Evolutionary conservation across 2,113 vertebrate genomes (phyloP), one percentile per base, ranked within the genome.

Genomic region (Tiliqua scincoides): DNA sequence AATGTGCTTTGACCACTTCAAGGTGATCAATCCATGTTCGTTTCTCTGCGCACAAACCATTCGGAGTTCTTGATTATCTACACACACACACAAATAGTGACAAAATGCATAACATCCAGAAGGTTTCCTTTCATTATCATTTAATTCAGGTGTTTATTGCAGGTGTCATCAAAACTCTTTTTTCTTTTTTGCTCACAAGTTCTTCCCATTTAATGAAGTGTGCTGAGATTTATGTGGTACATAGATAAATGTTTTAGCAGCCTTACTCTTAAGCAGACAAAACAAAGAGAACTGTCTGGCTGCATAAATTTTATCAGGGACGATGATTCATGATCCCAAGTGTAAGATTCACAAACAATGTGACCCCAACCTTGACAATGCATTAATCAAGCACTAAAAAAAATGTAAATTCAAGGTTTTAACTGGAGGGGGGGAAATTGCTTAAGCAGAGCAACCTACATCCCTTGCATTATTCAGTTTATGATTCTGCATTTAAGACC

Each of bases 351-450:
- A 85, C 74, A 91, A 92, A 74, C 79, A 87, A 6, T 73, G 73
- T 93, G 87, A 88, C 79, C 91, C 92, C 76, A 74, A 78, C 37
- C 15, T 62, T 90, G 87, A 90, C 8, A 86, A 74, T 85, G 85
- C 59, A 93, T 94, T 94, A 87, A 93, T 94, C 84, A 92, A 88
- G 32, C 62, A 43, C n/a, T 85, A 87, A 90, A 80, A n/a, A 59
- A 85, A 68, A 40, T 80, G 80, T 78, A 70, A 79, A 43, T 78
- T 9, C 3, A 70, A 71, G 85, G 6, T 82, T 92, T 18, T 87
- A 85, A 17, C 48, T 73, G 10, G 40, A 23, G 20, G 85, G 23
- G 72, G 37, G 32, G 35, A 90, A 79, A 40, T 1, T 81, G n/a
- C 32, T 6, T 12, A 89, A 85, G n/a, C 54, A 48, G 17, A 72